Base-by-base conservation (phyloP, 2,888 invertebrate genomes). In the Phengaris arion region DNA sequence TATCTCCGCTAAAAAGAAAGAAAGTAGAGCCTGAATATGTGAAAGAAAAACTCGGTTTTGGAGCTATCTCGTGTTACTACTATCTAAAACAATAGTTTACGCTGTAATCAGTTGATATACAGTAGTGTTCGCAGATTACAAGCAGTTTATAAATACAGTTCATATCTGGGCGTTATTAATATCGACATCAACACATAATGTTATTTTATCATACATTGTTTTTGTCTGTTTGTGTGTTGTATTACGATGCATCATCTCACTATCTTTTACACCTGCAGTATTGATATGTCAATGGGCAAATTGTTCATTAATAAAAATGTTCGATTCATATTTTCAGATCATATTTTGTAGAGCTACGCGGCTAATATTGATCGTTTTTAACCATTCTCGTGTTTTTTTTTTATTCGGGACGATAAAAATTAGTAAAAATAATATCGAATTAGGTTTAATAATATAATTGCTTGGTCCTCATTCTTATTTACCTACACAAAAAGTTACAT, bases 21-120 rank as follows among this genome's bases (percentile, higher is more conserved):
- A 13, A 22, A n/a, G 35, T 6, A 12, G 3, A 54, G 10, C 72
- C 22, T 52, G 22, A 35, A 52, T 22, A 54, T 35, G 54, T 12
- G 52, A 72, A 54, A 22, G 51, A 51, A 52, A 72, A 72, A 72
- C 35, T 72, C 22, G 35, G 8, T 55, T 46, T 70, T 46, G 46
- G 48, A 75, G n/a, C 51, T 75, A 75, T 75, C 69, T 55, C 69
- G 45, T 77, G 75, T 35, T 77, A 76, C 57, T 75, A 77, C 78
- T 81, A 81, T 81, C 81, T 77, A 69, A 79, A 77, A 81, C 81
- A 81, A 81, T 81, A 81, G 80, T 77, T 81, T 78, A 79, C 77
- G 74, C 74, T 76, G 75, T 78, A 79, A 81, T 81, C 81, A 77
- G 76, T 74, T 74, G 78, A 68, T 76, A 80, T 76, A 75, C 77